phyloP scores from a whole-genome alignment of 2,113 vertebrate genomes.

The Hucho hucho region DNA sequence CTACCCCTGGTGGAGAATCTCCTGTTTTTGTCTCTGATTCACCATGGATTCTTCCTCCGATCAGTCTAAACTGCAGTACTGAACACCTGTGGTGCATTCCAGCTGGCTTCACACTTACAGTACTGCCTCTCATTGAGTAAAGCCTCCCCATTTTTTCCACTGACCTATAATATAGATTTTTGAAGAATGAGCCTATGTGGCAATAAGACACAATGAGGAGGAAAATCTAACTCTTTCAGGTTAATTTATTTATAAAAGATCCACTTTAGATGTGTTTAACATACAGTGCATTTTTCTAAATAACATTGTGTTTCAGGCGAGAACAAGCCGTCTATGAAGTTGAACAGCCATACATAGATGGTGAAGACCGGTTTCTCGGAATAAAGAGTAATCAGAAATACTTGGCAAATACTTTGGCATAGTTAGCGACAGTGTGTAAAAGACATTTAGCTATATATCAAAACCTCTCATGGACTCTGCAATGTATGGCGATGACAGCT shows the following conservation, averaged over 20 bases:
- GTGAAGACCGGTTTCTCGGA: constrained; percentile 35
- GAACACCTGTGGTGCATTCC: neutral
- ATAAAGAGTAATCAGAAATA: constrained; percentile 51
- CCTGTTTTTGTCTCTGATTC: neutral
- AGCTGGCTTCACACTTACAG: neutral
- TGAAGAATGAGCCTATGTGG: neutral
- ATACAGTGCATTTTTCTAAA: constrained; percentile 64
- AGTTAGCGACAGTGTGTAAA: constrained; percentile 65
- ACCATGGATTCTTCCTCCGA: neutral
- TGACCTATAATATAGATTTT: too few relatives aligned
- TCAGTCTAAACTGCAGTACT: neutral
- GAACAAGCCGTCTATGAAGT: constrained; percentile 57
- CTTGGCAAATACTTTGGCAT: constrained; percentile 74
- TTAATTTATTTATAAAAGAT: constrained; percentile 68
- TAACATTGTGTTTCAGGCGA: constrained; percentile 53
- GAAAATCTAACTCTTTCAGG: constrained; percentile 39
- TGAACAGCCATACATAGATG: constrained; percentile 58
- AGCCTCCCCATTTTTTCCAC: neutral
- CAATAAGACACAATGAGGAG: neutral
- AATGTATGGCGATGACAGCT: constrained; percentile 44
- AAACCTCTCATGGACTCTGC: constrained; percentile 5
- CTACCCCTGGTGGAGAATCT: constrained; percentile 66
- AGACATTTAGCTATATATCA: constrained; percentile 49
- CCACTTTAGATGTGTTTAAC: constrained; percentile 56
- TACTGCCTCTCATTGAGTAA: too few relatives aligned